Evolutionary conservation across 2,113 vertebrate species (phyloP).

Genomic region (Leucopsar rothschildi): DNA sequence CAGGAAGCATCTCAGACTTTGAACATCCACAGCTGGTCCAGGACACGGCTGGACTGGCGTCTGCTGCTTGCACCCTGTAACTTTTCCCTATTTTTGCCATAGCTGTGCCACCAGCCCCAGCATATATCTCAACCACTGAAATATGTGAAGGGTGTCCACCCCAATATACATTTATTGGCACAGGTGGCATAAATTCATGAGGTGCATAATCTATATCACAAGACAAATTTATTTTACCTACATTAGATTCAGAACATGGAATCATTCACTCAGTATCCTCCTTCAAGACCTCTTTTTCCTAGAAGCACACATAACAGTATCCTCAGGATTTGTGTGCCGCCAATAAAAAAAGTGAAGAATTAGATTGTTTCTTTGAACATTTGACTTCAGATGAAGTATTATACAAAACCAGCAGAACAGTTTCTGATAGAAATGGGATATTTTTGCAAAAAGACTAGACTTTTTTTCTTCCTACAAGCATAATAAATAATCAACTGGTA

Average conservation of each 20-base stretch:
- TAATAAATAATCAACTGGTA: not conserved
- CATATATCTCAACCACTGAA: not conserved
- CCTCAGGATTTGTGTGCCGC: not conserved
- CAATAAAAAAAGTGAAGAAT: not conserved
- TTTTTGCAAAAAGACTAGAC: not conserved
- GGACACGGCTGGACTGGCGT: not conserved
- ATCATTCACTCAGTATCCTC: not conserved
- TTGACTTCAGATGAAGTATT: not conserved
- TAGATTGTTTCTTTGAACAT: not conserved
- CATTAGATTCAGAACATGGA: not conserved
- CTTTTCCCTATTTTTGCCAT: not conserved
- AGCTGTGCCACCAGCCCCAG: not conserved
- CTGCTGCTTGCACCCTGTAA: not conserved
- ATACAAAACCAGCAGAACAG: not conserved
- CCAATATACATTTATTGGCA: not conserved
- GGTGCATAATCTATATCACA: not conserved
- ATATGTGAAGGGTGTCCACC: no score
- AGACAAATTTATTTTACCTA: not conserved
- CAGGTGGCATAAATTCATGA: not conserved
- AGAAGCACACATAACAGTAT: accelerated
- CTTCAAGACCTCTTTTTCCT: not conserved
- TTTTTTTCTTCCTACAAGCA: not conserved
- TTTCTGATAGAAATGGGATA: not conserved
- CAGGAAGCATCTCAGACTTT: not conserved
- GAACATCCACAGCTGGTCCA: not conserved